phyloP scores from a whole-genome alignment of 1,140 invertebrate species.

The Drosophila orena region DNA sequence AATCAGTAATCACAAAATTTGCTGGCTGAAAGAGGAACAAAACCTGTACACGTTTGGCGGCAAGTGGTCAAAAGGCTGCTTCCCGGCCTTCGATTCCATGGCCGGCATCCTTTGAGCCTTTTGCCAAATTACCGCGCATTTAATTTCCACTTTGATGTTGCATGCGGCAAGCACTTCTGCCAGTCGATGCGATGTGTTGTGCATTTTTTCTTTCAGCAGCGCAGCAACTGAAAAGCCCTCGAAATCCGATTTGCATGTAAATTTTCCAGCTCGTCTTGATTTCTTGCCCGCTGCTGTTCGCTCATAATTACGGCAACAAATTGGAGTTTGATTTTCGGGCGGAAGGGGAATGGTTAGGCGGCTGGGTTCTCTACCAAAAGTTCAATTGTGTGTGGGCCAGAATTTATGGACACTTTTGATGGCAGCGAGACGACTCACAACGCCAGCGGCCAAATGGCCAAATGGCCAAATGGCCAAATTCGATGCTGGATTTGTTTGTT shows the following conservation, averaged over 20 bases:
- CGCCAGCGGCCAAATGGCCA: constrained; percentile 60
- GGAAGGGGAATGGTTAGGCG: too few species aligned
- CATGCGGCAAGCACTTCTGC: constrained; percentile 74
- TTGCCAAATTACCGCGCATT: constrained; percentile 84
- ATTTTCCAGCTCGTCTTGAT: constrained; percentile 53
- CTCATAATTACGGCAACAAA: constrained; percentile 55
- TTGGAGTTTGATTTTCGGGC: constrained; percentile 33
- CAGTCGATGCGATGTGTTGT: constrained; percentile 50
- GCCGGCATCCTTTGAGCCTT: constrained; percentile 82
- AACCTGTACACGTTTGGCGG: constrained; percentile 74
- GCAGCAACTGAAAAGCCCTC: constrained; percentile 48
- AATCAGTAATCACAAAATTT: constrained; percentile 79
- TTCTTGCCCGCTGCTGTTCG: constrained; percentile 37
- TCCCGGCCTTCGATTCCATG: constrained; percentile 20
- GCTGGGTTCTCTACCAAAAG: constrained; percentile 28
- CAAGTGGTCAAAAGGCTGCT: constrained; percentile 18
- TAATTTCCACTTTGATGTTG: constrained; percentile 84
- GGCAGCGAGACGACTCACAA: constrained; percentile 54
- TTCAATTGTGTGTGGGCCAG: constrained; percentile 74
- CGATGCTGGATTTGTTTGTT: constrained; percentile 19
- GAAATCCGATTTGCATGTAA: constrained; percentile 74
- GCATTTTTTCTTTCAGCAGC: constrained; percentile 42
- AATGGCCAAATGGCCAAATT: constrained; percentile 58
- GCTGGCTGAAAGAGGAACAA: constrained; percentile 39
- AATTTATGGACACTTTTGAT: constrained; percentile 76